These are phyloP conservation scores for Lepus townsendii DNA, from an alignment of 2,797 vertebrate genomes.

Conservation along the genomic window DNA sequence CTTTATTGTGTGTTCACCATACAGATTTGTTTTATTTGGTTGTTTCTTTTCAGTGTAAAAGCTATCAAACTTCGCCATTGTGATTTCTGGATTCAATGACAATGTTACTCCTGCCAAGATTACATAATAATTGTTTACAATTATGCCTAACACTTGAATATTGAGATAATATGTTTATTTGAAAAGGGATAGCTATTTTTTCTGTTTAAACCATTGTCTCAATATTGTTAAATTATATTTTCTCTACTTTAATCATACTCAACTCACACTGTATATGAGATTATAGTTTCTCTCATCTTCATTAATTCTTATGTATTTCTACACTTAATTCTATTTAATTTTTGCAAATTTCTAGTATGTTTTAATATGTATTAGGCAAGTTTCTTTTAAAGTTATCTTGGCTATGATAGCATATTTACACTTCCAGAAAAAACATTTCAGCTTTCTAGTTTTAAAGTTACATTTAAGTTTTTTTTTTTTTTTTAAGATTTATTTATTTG, in stretches of 20 bases:
- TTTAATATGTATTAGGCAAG: background rate
- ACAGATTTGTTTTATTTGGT: background rate
- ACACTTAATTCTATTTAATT: background rate
- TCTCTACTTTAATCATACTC: background rate
- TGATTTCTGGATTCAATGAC: background rate
- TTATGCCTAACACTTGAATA: background rate
- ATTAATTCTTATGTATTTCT: background rate
- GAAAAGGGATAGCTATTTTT: background rate
- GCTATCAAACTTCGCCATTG: constrained; percentile 21
- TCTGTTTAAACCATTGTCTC: background rate
- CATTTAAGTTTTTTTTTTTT: background rate
- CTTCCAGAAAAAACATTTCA: background rate
- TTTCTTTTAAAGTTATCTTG: background rate
- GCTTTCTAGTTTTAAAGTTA: constrained; percentile 14
- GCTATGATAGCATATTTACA: background rate
- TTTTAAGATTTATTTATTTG: too few relatives aligned
- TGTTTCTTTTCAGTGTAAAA: background rate
- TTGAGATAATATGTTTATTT: too few relatives aligned
- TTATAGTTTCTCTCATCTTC: background rate
- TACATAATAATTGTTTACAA: background rate
- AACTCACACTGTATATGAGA: background rate
- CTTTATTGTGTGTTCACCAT: background rate
- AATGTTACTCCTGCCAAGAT: background rate
- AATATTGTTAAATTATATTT: constrained; percentile 9
- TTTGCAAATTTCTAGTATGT: background rate